Percentiles rank a stretch among this genome's conserved stretches.
These are phyloP conservation scores for Tyrophagus putrescentiae DNA, from an alignment of 1,140 invertebrate species.

Conservation along the genomic window DNA sequence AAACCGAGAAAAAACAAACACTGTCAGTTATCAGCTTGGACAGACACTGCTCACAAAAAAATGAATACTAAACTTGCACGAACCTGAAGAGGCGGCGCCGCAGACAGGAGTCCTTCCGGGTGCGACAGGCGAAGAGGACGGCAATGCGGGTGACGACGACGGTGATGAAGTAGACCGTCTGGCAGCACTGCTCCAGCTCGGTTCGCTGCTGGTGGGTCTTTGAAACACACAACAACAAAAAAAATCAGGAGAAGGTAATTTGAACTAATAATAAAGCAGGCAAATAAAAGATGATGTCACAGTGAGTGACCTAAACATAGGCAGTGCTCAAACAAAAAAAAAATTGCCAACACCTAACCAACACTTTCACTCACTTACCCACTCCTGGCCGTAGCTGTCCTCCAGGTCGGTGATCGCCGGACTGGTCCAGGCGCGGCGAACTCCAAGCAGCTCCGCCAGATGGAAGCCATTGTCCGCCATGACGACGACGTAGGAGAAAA, in stretches of 20 bases:
- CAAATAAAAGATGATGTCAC: too few species aligned
- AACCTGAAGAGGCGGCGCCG: slow-evolving; percentile 45
- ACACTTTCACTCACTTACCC: slow-evolving; percentile 33
- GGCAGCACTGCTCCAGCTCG: slow-evolving; percentile 47
- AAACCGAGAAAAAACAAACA: too few species aligned
- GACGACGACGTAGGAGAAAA: slow-evolving; percentile 44
- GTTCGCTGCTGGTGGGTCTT: slow-evolving; percentile 45
- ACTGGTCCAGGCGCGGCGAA: slow-evolving; percentile 42
- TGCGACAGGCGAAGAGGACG: slow-evolving; percentile 52
- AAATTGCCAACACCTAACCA: too few species aligned
- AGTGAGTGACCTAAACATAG: too few species aligned
- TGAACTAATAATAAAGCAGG: background rate
- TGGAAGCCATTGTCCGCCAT: slow-evolving; percentile 46
- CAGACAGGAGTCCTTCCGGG: slow-evolving; percentile 46
- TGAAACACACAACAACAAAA: too few species aligned
- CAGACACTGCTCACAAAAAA: too few species aligned
- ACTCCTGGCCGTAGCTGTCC: slow-evolving; percentile 47
- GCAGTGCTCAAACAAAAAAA: too few species aligned
- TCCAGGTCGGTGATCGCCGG: slow-evolving; percentile 41
- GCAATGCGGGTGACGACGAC: slow-evolving; percentile 55
- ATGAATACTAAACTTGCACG: too few species aligned
- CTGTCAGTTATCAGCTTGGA: too few species aligned
- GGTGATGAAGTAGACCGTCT: slow-evolving; percentile 52
- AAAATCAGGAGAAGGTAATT: background rate
- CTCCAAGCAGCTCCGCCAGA: slow-evolving; percentile 37